A percentile compares a stretch with the other conserved stretches of the same genome.
Evolutionary conservation across 2,888 invertebrate species (phyloP).

Genomic region (Seira ritae): DNA sequence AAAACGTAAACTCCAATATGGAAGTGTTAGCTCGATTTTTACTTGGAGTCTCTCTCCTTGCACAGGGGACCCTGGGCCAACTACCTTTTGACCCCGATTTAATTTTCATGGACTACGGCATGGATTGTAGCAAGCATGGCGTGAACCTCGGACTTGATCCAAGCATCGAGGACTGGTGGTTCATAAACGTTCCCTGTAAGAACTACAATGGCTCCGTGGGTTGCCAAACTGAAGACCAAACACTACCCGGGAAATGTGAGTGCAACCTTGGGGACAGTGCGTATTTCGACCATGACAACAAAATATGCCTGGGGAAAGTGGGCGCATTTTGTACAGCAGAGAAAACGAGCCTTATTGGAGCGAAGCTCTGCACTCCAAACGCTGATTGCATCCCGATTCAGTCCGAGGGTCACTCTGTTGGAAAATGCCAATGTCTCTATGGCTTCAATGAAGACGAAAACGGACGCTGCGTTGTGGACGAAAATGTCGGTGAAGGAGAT

Average conservation of each 20-base stretch:
- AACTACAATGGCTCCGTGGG: slow-evolving; percentile 18
- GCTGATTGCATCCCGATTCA: slow-evolving; percentile 25
- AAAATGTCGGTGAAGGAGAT: not conserved
- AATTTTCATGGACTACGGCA: not conserved
- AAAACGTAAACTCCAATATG: too few species aligned
- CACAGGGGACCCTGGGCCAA: too few species aligned
- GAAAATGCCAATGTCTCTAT: slow-evolving; percentile 40
- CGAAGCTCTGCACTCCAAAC: slow-evolving; percentile 27
- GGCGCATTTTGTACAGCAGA: slow-evolving; percentile 36
- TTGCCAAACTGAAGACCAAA: not conserved
- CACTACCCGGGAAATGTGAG: not conserved
- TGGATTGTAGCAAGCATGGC: too few species aligned
- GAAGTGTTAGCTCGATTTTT: too few species aligned
- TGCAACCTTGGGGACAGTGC: slow-evolving; percentile 29
- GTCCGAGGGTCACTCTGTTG: slow-evolving; percentile 33
- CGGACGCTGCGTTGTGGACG: not conserved
- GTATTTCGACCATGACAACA: not conserved
- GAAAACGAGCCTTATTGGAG: slow-evolving; percentile 17
- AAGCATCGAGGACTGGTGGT: not conserved
- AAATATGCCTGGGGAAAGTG: slow-evolving; percentile 32
- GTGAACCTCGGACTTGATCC: not conserved
- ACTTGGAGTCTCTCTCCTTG: too few species aligned
- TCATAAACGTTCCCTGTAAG: slow-evolving; percentile 1
- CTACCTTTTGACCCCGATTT: not conserved
- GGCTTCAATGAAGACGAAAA: slow-evolving; percentile 19